Evolutionary conservation across 1,140 invertebrate genomes (phyloP).

Genomic region (Samia ricini): DNA sequence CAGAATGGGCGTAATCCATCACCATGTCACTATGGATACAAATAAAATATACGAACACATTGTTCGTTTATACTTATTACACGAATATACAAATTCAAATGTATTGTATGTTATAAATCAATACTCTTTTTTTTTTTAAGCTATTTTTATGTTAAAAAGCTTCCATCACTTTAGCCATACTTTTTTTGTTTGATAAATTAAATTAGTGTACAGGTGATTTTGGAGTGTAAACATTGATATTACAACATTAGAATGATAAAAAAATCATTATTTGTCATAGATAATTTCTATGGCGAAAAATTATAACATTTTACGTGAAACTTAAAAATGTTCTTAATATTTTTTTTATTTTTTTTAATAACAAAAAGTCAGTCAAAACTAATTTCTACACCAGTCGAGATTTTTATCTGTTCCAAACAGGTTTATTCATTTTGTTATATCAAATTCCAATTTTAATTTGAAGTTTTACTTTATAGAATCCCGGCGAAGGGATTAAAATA

Average conservation of each 20-base stretch:
- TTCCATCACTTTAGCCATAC: neutral
- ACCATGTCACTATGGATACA: conserved; percentile 26
- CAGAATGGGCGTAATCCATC: conserved; percentile 43
- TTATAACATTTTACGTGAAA: too few species aligned
- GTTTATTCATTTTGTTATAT: neutral
- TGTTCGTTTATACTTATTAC: neutral
- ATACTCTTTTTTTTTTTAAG: neutral
- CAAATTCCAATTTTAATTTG: neutral
- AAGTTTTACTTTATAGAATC: neutral
- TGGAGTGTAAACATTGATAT: too few species aligned
- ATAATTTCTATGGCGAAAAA: too few species aligned
- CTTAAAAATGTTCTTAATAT: too few species aligned
- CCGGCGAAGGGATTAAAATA: neutral
- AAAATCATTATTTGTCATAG: too few species aligned
- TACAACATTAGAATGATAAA: too few species aligned
- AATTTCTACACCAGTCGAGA: too few species aligned
- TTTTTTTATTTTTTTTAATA: too few species aligned
- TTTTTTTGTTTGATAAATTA: too few species aligned
- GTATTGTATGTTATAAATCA: conserved; percentile 9
- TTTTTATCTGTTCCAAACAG: too few species aligned
- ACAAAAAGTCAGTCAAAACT: too few species aligned
- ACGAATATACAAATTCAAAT: conserved; percentile 26
- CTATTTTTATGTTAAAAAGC: neutral
- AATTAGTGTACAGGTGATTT: too few species aligned
- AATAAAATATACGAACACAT: neutral